Percentiles rank a stretch among this genome's conserved stretches.
Conservation (phyloP, 2,113 vertebrate genomes). For the Pholis gunnellus region DNA sequence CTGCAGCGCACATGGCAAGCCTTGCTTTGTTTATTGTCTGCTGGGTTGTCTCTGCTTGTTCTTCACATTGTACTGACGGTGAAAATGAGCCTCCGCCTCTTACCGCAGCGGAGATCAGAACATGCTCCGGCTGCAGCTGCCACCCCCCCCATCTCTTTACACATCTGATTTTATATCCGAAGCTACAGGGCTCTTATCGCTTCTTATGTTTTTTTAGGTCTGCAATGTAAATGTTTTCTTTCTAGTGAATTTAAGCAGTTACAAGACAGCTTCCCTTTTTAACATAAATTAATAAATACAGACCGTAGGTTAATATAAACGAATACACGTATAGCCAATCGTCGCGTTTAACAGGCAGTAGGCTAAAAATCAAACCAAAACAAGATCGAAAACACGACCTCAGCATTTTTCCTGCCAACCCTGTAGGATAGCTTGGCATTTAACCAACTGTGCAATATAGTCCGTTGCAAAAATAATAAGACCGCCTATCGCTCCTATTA, state of each 20-base stretch:
- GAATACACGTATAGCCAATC: neutral
- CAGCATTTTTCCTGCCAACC: neutral
- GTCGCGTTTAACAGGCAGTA: neutral
- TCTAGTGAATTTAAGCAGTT: neutral
- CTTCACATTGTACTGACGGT: constrained; percentile 45
- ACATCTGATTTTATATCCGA: neutral
- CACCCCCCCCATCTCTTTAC: neutral
- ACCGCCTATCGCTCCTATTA: neutral
- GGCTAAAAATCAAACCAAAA: neutral
- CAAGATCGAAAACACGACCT: neutral
- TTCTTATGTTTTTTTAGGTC: neutral
- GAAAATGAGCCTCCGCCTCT: constrained; percentile 26
- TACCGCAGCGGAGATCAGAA: constrained; percentile 8
- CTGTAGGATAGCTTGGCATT: neutral
- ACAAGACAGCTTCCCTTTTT: no score
- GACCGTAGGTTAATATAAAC: neutral
- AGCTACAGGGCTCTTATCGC: neutral
- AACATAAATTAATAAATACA: neutral
- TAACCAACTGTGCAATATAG: neutral
- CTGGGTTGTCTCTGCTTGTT: constrained; percentile 58
- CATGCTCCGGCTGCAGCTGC: constrained; percentile 26
- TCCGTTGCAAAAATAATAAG: neutral
- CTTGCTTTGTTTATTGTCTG: constrained; percentile 79
- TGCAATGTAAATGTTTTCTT: neutral
- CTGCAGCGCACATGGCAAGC: constrained; percentile 78